Base-by-base conservation (phyloP, 2,797 vertebrate genomes). In the Lutjanus argentimaculatus region DNA sequence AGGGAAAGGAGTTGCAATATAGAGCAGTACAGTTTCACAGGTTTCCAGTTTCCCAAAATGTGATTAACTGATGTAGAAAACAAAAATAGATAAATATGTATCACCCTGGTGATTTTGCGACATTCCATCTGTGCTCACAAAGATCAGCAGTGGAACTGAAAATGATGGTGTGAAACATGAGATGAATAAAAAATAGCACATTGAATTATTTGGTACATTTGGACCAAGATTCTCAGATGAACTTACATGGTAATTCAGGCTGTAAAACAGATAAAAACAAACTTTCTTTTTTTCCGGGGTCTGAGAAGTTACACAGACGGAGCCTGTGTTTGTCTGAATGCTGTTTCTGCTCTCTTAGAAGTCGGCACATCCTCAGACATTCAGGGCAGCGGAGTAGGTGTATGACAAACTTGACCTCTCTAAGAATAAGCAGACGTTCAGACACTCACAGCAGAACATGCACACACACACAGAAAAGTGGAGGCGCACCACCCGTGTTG, bases 391-490 rank as follows among this genome's bases (percentile, higher is more conserved):
- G 0, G 15, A 22, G 88, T 53, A 57, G 77, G 72, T 74, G 58
- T 72, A 46, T 49, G 75, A 79, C 56, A 80, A 59, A 63, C 55
- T 15, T 67, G 56, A 85, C 58, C 75, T 65, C 46, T 88, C 75
- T 76, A 80, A 88, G 77, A 89, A 90, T 77, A 80, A 76, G 46
- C 79, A 85, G 72, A 53, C 21, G 6, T 8, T 16, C 61, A 69
- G 45, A 53, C 56, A 2, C 67, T 68, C 56, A 16, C 22, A n/a
- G 64, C 43, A 11, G 45, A 64, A 62, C 63, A 63, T 4, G 17
- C 43, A 48, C 57, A 36, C 30, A 25, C 25, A 25, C 25, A 22
- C 72, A 53, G 17, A 48, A 59, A 69, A 61, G 63, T 21, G 17
- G 51, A 73, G 72, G 52, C 79, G 43, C 57, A 0, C 49, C 66